A percentile compares a stretch with the other conserved stretches of the same genome.
These are phyloP conservation scores for Xerus inauris DNA, from an alignment of 2,113 vertebrate genomes.

Conservation along the genomic window DNA sequence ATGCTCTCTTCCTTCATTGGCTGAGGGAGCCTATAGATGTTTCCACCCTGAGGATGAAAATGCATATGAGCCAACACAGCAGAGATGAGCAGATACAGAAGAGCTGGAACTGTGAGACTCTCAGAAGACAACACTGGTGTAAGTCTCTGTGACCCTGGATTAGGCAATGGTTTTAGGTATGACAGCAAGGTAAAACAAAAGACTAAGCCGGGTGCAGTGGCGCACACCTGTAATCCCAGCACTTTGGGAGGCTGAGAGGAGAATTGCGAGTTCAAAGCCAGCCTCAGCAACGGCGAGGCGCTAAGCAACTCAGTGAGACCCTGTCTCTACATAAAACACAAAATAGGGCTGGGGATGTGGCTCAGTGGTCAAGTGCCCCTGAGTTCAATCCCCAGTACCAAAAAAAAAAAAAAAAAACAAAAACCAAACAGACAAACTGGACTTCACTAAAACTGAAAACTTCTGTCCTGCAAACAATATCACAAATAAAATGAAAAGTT, in stretches of 20 bases:
- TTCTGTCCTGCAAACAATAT: neutral
- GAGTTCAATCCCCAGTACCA: too few relatives aligned
- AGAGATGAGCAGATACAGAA: neutral
- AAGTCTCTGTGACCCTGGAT: neutral
- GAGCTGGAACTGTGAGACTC: neutral
- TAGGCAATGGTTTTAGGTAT: neutral
- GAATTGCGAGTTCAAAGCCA: too few relatives aligned
- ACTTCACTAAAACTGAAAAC: neutral
- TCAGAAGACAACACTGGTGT: neutral
- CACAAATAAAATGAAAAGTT: neutral
- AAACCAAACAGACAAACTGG: neutral
- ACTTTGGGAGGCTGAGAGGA: too few relatives aligned
- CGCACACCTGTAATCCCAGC: too few relatives aligned
- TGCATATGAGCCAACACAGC: neutral
- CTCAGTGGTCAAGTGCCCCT: too few relatives aligned
- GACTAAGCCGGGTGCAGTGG: too few relatives aligned
- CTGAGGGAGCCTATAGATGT: conserved; percentile 78
- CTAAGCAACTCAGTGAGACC: too few relatives aligned
- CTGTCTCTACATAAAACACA: too few relatives aligned
- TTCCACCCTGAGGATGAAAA: conserved; percentile 80
- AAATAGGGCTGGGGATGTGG: too few relatives aligned
- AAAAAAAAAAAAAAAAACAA: too few relatives aligned
- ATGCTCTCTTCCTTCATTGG: conserved; percentile 60
- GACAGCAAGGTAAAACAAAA: neutral
- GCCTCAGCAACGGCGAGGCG: too few relatives aligned